Evolutionary conservation across 2,113 vertebrate species (phyloP).

Genomic region (Myotis lucifugus): DNA sequence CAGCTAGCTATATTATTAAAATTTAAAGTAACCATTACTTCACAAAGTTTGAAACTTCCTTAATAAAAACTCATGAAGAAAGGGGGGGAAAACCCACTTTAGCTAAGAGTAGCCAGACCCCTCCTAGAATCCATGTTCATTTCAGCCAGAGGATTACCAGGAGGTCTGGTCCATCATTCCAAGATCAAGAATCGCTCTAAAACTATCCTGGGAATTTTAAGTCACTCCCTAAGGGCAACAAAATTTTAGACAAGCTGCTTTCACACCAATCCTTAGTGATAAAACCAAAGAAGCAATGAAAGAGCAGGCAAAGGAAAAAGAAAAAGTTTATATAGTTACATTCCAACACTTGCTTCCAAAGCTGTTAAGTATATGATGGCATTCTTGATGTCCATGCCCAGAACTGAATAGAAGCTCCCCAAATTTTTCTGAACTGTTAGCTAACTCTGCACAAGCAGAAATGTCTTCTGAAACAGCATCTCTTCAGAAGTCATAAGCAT

Average conservation of each 20-base stretch:
- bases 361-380: constrained; percentile 53
- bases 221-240: constrained; percentile 59
- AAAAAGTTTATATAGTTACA: constrained; percentile 59
- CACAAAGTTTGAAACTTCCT: neutral
- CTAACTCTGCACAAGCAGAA: constrained; percentile 43
- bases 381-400: constrained; percentile 56
- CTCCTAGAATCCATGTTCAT: neutral
- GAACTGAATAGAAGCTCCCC: constrained; percentile 60
- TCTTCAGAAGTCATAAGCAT: neutral
- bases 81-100: neutral
- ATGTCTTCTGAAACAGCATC: constrained; percentile 14
- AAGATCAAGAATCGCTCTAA: constrained; percentile 59
- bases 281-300: constrained; percentile 69
- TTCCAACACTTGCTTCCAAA: constrained; percentile 69
- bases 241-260: constrained; percentile 63
- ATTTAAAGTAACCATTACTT: constrained; percentile 11
- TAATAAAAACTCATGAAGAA: neutral
- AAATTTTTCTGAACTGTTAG: constrained; percentile 47
- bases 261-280: constrained; percentile 56
- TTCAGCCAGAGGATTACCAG: neutral
- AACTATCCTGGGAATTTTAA: constrained; percentile 72
- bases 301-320: neutral
- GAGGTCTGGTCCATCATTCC: constrained; percentile 33
- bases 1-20: neutral
- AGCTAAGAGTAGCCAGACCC: neutral